A percentile compares a stretch with the other conserved stretches of the same genome.
phyloP scores from a whole-genome alignment of 2,113 vertebrate genomes.

The Malurus alboscapulatus region DNA sequence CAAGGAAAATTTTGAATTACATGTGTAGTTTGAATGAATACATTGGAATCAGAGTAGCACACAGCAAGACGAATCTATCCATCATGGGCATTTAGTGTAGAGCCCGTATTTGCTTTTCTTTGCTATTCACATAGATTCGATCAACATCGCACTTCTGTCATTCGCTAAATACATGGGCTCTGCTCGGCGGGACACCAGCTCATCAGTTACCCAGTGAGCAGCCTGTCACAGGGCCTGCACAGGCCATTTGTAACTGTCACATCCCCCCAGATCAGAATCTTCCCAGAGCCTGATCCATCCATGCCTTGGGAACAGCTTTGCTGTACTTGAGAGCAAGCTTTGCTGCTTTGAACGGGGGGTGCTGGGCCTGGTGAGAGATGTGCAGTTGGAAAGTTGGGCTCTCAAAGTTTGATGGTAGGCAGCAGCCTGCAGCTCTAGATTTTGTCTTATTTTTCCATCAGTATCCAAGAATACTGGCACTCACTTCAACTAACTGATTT shows the following conservation, averaged over 20 bases:
- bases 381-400: not conserved
- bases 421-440: not conserved
- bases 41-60: slow-evolving; percentile 33
- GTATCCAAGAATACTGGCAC: not conserved
- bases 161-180: slow-evolving; percentile 72
- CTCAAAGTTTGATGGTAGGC: not conserved
- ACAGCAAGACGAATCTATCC: slow-evolving; percentile 63
- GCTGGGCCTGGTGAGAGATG: not conserved
- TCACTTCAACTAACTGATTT: not conserved
- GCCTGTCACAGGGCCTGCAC: slow-evolving; percentile 61
- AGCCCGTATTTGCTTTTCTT: slow-evolving; percentile 68
- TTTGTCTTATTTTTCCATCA: not conserved
- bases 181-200: slow-evolving; percentile 58
- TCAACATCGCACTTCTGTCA: slow-evolving; percentile 64
- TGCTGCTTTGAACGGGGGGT: not conserved
- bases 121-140: slow-evolving; percentile 63
- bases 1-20: slow-evolving; percentile 53
- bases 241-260: slow-evolving; percentile 74
- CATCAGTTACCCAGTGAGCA: slow-evolving; percentile 72
- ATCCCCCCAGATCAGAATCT: slow-evolving; percentile 65
- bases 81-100: slow-evolving; percentile 68
- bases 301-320: slow-evolving; percentile 6
- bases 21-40: slow-evolving; percentile 56
- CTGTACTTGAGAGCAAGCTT: not conserved
- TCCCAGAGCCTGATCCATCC: not conserved